Base-by-base conservation (phyloP, 2,797 vertebrate genomes). In the Xenentodon cancila region DNA sequence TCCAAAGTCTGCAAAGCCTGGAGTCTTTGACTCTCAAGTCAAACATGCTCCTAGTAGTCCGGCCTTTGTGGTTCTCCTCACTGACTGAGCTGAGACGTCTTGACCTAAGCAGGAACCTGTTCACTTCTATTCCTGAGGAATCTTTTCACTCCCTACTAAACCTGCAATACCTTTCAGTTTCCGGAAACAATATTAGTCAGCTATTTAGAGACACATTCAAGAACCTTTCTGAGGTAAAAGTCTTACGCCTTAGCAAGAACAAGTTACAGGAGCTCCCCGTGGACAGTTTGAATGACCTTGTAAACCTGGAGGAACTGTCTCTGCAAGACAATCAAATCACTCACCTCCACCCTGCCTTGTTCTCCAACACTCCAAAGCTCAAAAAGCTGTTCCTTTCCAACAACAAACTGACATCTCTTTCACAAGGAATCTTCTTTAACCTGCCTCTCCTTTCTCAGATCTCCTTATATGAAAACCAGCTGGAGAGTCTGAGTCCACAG, bases 381-480 rank as follows among this genome's bases (percentile, higher is more conserved):
- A 83, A 94, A 78, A 95, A 92, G 77, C 90, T 99, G 68, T 96
- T 92, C 63, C 86, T 99, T 17, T 98, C 96, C 54, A 89, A 94
- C 80, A 99, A 99, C 80, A 87, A 77, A 40, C 86, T 98, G 18
- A 81, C 91, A 0, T 21, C 84, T 50, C 89, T 99, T 76, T 95
- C 95, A 0, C 85, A 82, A 0, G 95, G 95, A 0, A 53, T 98
- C 82, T 95, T 99, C 69, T 68, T 95, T 62, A 92, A 93, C 22
- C 76, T 97, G 64, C 93, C 81, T 0, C 79, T 87, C 1, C 93
- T 99, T 1, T 78, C 78, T 53, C 92, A 93, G 18, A 93, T 99
- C 42, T 95, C 95, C 0, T 89, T 99, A 54, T 95, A 94, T 0
- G 91, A 93, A 63, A 99, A 99, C 69, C 85, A 87, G 30, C 79